A percentile compares a stretch with the other conserved stretches of the same genome.
Conservation (phyloP, 1,140 invertebrate species). For the Probaryconus sp. region DNA sequence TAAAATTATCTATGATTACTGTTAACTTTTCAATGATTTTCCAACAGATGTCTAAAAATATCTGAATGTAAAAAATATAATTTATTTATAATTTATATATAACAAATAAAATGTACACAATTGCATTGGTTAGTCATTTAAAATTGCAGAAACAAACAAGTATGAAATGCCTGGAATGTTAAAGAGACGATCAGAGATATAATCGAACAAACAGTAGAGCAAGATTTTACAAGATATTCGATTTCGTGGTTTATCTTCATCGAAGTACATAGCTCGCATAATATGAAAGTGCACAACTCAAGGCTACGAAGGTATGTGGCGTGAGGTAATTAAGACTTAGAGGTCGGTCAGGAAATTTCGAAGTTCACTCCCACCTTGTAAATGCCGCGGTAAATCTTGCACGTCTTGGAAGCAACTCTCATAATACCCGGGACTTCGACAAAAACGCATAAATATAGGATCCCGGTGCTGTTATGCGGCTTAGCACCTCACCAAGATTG, state of each 20-base stretch:
- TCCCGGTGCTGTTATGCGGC: slow-evolving; percentile 3
- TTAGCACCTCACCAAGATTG: slow-evolving; percentile 7
- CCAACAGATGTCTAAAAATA: no score
- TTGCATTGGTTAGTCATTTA: no score
- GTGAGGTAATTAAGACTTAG: slow-evolving; percentile 45
- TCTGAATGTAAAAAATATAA: no score
- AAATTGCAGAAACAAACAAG: background rate
- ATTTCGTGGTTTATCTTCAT: slow-evolving; percentile 20
- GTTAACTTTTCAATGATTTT: no score
- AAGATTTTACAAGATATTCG: slow-evolving; percentile 24
- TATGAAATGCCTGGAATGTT: background rate
- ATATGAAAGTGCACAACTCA: slow-evolving; percentile 42
- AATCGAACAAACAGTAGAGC: slow-evolving; percentile 6
- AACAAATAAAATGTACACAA: no score
- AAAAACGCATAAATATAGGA: slow-evolving; percentile 44
- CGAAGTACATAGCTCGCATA: slow-evolving; percentile 3
- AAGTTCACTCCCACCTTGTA: slow-evolving; percentile 41
- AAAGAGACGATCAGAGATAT: background rate
- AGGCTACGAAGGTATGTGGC: slow-evolving; percentile 10
- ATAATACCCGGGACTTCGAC: slow-evolving; percentile 26
- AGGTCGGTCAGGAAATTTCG: slow-evolving; percentile 43
- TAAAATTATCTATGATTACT: no score
- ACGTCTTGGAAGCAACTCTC: slow-evolving; percentile 15
- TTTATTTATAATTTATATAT: no score
- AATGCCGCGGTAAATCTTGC: slow-evolving; percentile 48